Percentiles rank a stretch among this genome's conserved stretches.
Conservation (phyloP, 2,888 invertebrate species). For the Deroplatys truncata region DNA sequence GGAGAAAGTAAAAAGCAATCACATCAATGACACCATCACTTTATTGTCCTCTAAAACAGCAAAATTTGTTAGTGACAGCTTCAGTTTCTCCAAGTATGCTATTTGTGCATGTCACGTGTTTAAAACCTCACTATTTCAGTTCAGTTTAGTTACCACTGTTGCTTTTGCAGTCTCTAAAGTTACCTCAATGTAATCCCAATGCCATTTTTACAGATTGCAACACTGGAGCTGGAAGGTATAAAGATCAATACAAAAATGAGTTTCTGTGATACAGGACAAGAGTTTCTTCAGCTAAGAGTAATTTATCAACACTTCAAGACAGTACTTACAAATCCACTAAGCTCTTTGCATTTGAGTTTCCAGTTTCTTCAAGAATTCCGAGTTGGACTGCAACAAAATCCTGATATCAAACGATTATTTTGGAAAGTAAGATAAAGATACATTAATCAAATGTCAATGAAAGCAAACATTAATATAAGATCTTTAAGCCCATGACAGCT, state of each 20-base stretch:
- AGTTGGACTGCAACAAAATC: neutral
- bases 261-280: neutral
- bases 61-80: too few species aligned
- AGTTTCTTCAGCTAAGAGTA: neutral
- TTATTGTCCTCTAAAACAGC: too few species aligned
- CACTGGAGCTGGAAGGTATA: neutral
- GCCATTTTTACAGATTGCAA: neutral
- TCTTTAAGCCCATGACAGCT: too few species aligned
- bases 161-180: too few species aligned
- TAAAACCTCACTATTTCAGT: too few species aligned
- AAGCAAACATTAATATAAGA: neutral
- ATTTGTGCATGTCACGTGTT: too few species aligned
- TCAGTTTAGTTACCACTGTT: too few species aligned
- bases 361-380: constrained; percentile 2
- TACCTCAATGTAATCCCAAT: too few species aligned
- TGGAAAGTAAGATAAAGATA: constrained; percentile 2
- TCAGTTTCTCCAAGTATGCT: too few species aligned
- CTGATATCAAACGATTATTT: constrained; percentile 6
- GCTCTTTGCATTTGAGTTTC: neutral
- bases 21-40: too few species aligned
- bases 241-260: neutral
- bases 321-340: neutral
- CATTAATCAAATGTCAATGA: neutral
- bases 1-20: too few species aligned
- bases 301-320: neutral